Evolutionary conservation across 2,113 vertebrate genomes (phyloP).

Genomic region (Pipa parva): DNA sequence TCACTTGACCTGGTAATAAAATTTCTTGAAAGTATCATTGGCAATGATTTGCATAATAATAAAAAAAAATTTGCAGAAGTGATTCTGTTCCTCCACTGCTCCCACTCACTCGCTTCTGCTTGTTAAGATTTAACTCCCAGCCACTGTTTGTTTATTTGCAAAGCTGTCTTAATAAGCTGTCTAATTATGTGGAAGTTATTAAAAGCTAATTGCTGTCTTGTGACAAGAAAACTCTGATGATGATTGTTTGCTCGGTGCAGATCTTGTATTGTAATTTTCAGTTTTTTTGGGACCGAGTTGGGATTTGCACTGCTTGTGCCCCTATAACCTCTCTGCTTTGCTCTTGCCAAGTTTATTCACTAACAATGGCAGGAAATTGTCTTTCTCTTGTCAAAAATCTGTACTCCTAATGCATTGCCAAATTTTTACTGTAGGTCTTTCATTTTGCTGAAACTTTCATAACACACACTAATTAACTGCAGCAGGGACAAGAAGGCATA

Average conservation of each 20-base stretch:
- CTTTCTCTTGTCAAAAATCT: conserved; percentile 21
- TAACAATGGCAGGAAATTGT: conserved; percentile 35
- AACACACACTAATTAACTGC: conserved; percentile 5
- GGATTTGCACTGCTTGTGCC: conserved; percentile 15
- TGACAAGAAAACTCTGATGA: background rate
- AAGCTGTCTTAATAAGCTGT: conserved; percentile 31
- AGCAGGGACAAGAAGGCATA: conserved; percentile 15
- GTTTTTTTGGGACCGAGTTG: conserved; percentile 19
- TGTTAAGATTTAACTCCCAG: conserved; percentile 24
- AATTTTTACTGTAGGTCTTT: conserved; percentile 17
- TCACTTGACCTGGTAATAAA: no score
- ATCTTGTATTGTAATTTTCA: conserved; percentile 40
- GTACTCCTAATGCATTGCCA: conserved; percentile 5
- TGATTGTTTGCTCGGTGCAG: conserved; percentile 27
- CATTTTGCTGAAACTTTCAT: background rate
- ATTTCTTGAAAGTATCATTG: no score
- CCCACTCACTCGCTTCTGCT: background rate
- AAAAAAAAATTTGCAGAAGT: no score
- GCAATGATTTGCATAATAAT: no score
- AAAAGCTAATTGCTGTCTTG: conserved; percentile 19
- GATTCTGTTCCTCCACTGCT: background rate
- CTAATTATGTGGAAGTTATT: conserved; percentile 44
- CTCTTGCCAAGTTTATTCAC: conserved; percentile 31
- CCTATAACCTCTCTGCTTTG: conserved; percentile 21
- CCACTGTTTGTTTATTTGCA: conserved; percentile 38